Evolutionary conservation across 2,113 vertebrate species (phyloP), one percentile per base, ranked within the genome.

Genomic region (Camelus dromedarius): DNA sequence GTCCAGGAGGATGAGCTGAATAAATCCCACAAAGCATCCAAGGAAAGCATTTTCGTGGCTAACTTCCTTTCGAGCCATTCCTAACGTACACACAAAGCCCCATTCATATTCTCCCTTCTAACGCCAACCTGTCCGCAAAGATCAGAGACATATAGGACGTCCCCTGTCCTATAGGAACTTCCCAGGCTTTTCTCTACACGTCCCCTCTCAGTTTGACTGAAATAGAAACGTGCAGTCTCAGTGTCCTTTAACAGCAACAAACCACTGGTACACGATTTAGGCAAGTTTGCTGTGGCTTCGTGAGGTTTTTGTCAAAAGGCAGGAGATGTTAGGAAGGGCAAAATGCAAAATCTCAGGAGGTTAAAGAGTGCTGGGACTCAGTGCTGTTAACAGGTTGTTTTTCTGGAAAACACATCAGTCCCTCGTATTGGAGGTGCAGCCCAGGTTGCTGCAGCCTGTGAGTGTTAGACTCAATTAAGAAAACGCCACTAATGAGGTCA

Each of bases 401-500:
- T 19, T 75, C 64, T 60, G 28, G 11, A n/a, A 84, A 92, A 46
- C 24, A 24, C 3, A 28, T 26, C 18, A 2, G 52, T 32, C 6
- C 8, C 0, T 8, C 35, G 20, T 42, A 26, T 32, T 10, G 73
- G 76, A 56, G 22, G 26, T 3, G 2, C 7, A 72, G 20, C 1
- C 1, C 5, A 8, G 6, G 50, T 22, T 35, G 48, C 14, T 77
- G 22, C 20, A 15, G 69, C 50, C 62, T 38, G 70, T 28, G 76
- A 52, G 35, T 20, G 8, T 5, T 14, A 84, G 52, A 32, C 54
- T 95, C 94, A 90, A 32, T 80, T 83, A 92, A 76, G 30, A 86
- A 73, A 50, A 42, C 5, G 0, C 42, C 50, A 24, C 48, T 94
- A 91, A 91, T 54, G 94, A 93, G 89, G 89, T 97, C 94, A 94